Conservation (phyloP, 2,797 vertebrate species). For the Bradypodion pumilum region DNA sequence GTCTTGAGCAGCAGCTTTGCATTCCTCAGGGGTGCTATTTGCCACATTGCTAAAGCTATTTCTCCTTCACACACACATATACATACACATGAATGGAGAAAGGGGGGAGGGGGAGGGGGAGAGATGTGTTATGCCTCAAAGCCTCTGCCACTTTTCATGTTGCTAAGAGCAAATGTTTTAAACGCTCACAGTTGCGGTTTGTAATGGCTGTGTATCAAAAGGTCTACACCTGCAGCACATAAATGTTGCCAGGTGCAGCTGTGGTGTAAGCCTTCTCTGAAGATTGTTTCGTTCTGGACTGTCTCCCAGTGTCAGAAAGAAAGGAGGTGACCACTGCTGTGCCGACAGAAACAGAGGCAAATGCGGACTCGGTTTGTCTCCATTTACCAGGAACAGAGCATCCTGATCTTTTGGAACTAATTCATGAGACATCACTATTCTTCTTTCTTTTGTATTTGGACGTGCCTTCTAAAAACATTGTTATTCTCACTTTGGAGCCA, state of each 20-base stretch:
- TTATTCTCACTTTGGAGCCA: neutral
- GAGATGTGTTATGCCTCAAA: conserved; percentile 32
- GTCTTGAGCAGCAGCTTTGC: conserved; percentile 53
- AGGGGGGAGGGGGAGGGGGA: neutral
- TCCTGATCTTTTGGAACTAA: neutral
- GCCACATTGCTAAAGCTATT: conserved; percentile 48
- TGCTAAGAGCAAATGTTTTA: conserved; percentile 31
- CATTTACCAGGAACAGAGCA: neutral
- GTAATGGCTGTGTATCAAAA: conserved; percentile 25
- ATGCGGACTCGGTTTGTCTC: neutral
- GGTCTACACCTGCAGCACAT: conserved; percentile 23
- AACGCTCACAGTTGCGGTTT: conserved; percentile 21
- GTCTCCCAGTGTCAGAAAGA: conserved; percentile 27
- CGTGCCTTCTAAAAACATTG: neutral
- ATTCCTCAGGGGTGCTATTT: conserved; percentile 52
- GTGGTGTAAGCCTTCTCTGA: conserved; percentile 1
- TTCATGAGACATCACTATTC: neutral
- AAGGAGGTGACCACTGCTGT: conserved; percentile 45
- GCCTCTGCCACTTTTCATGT: conserved; percentile 45
- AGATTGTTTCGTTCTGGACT: conserved; percentile 32
- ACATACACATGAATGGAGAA: neutral
- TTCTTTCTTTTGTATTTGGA: neutral
- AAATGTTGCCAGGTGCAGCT: neutral
- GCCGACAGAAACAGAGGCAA: conserved; percentile 48
- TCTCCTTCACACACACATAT: conserved; percentile 11